Evolutionary conservation across 2,113 vertebrate genomes (phyloP).

Genomic region (Motacilla alba): DNA sequence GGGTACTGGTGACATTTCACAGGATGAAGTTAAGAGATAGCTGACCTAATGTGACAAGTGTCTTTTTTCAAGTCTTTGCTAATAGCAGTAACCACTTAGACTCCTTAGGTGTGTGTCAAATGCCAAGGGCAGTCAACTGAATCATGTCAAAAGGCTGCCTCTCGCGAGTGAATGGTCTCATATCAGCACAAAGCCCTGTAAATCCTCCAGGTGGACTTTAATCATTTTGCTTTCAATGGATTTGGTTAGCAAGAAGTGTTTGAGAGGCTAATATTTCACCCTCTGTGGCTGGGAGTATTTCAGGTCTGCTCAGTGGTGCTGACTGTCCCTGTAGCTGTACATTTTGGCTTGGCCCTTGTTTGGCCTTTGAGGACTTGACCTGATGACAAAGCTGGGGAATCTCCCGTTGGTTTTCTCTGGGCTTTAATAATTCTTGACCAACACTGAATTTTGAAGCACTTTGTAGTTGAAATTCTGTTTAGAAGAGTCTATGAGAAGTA

Average conservation of each 20-base stretch:
- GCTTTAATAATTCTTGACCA: not conserved
- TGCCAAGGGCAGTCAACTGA: conserved; percentile 53
- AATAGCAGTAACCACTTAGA: conserved; percentile 68
- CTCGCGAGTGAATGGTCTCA: conserved; percentile 41
- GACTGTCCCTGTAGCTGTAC: not conserved
- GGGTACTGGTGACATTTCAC: conserved; percentile 68
- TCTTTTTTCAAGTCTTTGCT: conserved; percentile 70
- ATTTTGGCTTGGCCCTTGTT: not conserved
- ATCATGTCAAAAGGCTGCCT: conserved; percentile 55
- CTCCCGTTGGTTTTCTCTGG: not conserved
- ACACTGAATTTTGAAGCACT: not conserved
- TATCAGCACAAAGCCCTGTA: conserved; percentile 65
- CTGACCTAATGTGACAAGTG: conserved; percentile 66
- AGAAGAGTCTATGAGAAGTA: not conserved
- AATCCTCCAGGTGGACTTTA: conserved; percentile 61
- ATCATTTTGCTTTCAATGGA: conserved; percentile 64
- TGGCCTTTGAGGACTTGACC: not conserved
- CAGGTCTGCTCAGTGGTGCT: not conserved
- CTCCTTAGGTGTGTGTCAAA: conserved; percentile 61
- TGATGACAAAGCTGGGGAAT: not conserved
- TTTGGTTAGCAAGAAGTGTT: conserved; percentile 27
- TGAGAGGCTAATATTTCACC: conserved; percentile 25
- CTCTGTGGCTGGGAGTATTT: not conserved
- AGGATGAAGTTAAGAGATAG: conserved; percentile 67
- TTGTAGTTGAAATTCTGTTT: not conserved